phyloP scores from a whole-genome alignment of 1,140 invertebrate species.

The Drosophila yakuba region DNA sequence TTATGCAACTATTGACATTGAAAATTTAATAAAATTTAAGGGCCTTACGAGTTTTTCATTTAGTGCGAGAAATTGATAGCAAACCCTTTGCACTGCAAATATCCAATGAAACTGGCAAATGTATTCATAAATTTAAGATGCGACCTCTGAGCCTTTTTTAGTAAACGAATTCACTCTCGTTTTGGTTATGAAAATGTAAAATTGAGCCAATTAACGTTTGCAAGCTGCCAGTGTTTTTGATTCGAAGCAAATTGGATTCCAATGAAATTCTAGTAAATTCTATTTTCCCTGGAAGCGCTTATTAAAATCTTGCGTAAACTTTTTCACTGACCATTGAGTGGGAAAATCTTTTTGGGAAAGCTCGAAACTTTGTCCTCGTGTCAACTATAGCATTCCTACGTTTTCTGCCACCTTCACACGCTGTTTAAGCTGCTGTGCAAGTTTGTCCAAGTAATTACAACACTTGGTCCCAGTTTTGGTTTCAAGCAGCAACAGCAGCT shows the following conservation, averaged over 20 bases:
- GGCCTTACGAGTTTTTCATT: neutral
- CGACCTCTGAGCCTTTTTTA: conserved; percentile 7
- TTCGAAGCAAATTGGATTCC: conserved; percentile 1
- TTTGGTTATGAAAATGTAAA: conserved; percentile 8
- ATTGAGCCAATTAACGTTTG: conserved; percentile 27
- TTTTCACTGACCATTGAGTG: neutral
- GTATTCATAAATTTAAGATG: conserved; percentile 24
- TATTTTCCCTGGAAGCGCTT: neutral
- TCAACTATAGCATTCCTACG: neutral
- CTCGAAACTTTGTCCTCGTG: conserved; percentile 5
- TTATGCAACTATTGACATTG: neutral
- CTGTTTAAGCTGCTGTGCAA: conserved; percentile 8
- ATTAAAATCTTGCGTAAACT: neutral
- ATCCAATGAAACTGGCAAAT: conserved; percentile 1
- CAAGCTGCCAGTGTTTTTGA: conserved; percentile 10
- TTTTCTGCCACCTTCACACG: conserved; percentile 21
- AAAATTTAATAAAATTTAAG: neutral
- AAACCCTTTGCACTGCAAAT: conserved; percentile 18
- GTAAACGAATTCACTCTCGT: neutral
- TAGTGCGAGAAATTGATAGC: conserved; percentile 12
- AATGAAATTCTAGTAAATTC: neutral
- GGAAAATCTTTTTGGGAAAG: conserved; percentile 11
- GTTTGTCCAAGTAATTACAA: conserved; percentile 27
- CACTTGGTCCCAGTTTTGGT: conserved; percentile 26
- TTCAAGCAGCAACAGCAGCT: conserved; percentile 33